These are phyloP conservation scores for Onchidella celtica DNA, from an alignment of 2,888 invertebrate species.

Conservation along the genomic window DNA sequence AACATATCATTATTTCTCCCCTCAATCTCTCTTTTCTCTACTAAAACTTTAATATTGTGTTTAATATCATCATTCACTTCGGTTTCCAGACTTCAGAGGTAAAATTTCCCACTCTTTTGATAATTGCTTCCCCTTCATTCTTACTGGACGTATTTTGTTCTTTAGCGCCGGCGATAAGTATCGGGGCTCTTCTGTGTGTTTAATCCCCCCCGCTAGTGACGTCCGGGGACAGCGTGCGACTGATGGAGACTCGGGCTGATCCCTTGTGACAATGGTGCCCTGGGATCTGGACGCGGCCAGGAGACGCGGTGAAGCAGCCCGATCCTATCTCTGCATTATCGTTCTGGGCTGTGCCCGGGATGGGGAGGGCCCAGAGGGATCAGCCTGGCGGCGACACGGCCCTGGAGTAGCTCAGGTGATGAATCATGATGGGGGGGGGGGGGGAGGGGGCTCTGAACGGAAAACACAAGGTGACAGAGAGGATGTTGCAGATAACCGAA, in stretches of 20 bases:
- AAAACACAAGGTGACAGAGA: no score
- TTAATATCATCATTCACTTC: not conserved
- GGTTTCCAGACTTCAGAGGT: not conserved
- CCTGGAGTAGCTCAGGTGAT: not conserved
- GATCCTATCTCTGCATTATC: not conserved
- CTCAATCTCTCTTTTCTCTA: not conserved
- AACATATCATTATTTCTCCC: not conserved
- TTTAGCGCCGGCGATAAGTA: not conserved
- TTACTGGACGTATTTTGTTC: not conserved
- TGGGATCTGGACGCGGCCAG: not conserved
- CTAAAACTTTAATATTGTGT: not conserved
- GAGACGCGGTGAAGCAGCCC: not conserved
- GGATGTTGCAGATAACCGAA: no score
- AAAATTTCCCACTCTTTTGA: not conserved
- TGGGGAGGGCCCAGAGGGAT: not conserved
- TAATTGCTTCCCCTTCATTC: not conserved
- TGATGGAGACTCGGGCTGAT: not conserved
- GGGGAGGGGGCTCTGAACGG: not conserved
- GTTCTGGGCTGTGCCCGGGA: not conserved
- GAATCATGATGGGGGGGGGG: not conserved
- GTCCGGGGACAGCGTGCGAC: not conserved
- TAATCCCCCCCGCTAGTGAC: not conserved
- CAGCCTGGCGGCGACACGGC: not conserved
- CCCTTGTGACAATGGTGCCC: not conserved
- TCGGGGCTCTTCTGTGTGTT: not conserved